Percentiles rank a stretch among this genome's conserved stretches.
phyloP scores from a whole-genome alignment of 2,888 invertebrate genomes.

The Lumbricus terrestris region DNA sequence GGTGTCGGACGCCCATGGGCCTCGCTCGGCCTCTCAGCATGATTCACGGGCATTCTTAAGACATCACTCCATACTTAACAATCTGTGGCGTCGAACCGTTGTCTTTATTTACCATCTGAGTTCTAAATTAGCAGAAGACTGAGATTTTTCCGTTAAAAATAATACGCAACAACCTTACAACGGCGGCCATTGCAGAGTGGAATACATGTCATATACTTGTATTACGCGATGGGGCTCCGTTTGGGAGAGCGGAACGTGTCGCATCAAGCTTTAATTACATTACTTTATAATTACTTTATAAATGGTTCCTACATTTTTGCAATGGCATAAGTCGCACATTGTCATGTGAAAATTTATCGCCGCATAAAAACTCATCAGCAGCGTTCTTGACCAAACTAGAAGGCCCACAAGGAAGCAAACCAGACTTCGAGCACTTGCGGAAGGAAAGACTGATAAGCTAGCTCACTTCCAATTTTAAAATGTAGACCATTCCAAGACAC shows the following conservation, averaged over 20 bases:
- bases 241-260: not conserved
- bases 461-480: too few relatives aligned
- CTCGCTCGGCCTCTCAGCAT: constrained; percentile 16
- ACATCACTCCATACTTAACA: not conserved
- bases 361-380: too few relatives aligned
- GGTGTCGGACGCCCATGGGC: not conserved
- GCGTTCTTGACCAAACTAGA: too few relatives aligned
- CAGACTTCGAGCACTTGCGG: too few relatives aligned
- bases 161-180: not conserved
- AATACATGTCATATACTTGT: not conserved
- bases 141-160: not conserved
- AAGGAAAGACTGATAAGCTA: too few relatives aligned
- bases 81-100: not conserved
- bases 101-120: constrained; percentile 7
- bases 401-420: too few relatives aligned
- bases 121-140: not conserved
- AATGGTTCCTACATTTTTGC: not conserved
- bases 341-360: too few relatives aligned
- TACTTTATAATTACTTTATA: too few relatives aligned
- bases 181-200: not conserved
- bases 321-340: too few relatives aligned
- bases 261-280: not conserved
- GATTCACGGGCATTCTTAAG: constrained; percentile 13
- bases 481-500: too few relatives aligned
- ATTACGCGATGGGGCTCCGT: constrained; percentile 12